These are phyloP conservation scores for Cacoxenus indagator DNA, from an alignment of 2,888 invertebrate species.

Conservation along the genomic window DNA sequence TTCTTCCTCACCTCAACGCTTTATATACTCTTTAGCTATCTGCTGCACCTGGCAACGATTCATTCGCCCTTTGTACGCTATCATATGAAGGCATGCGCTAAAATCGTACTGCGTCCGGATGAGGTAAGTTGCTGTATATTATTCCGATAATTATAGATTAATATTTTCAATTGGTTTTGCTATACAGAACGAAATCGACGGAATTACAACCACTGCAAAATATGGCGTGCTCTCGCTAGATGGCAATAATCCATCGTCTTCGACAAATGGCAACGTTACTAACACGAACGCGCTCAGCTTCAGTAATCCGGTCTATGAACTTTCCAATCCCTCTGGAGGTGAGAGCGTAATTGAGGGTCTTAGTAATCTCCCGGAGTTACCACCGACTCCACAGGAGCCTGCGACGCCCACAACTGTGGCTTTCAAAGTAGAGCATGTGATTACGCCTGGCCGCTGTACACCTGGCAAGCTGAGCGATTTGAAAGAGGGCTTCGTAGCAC, in stretches of 20 bases:
- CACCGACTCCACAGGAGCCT: constrained; percentile 66
- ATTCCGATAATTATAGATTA: not conserved
- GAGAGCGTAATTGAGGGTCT: constrained; percentile 71
- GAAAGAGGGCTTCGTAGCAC: constrained; percentile 71
- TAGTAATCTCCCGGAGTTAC: constrained; percentile 66
- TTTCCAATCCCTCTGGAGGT: constrained; percentile 75
- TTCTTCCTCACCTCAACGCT: constrained; percentile 87
- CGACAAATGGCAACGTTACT: constrained; percentile 49
- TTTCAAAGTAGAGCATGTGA: constrained; percentile 70
- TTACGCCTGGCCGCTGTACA: constrained; percentile 65
- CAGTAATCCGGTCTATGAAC: constrained; percentile 88
- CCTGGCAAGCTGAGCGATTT: constrained; percentile 67
- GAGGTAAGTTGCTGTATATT: constrained; percentile 73
- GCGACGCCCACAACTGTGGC: constrained; percentile 67
- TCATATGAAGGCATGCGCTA: constrained; percentile 83
- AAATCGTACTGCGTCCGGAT: constrained; percentile 86
- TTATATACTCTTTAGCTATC: constrained; percentile 82
- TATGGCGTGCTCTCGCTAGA: constrained; percentile 85
- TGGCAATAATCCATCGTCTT: constrained; percentile 68
- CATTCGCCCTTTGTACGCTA: constrained; percentile 86
- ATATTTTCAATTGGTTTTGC: not conserved
- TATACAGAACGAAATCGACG: constrained; percentile 75
- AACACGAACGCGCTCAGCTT: constrained; percentile 80
- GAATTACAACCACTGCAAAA: constrained; percentile 73
- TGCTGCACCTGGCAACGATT: constrained; percentile 83